Evolutionary conservation across 2,113 vertebrate species (phyloP), one percentile per base, ranked within the genome.

Genomic region (Oryzias celebensis): DNA sequence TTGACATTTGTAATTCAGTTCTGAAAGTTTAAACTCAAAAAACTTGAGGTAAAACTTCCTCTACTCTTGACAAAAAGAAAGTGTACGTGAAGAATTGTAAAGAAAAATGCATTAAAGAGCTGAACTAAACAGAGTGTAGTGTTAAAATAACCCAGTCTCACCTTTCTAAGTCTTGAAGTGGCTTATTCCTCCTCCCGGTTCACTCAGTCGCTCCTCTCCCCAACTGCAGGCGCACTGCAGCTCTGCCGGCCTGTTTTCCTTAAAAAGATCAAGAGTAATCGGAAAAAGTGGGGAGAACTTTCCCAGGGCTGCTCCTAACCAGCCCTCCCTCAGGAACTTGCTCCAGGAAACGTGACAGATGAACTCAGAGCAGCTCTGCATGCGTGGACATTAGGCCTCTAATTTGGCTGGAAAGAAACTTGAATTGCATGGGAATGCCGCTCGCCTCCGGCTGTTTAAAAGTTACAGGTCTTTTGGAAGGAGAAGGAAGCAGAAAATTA

Each of bases 311-410:
- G 62, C 49, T 47, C 16, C 43, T 36, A 36, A 15, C 26, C 50
- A 79, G 67, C 65, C 85, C 86, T 90, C 91, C 91, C 89, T 89
- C 91, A 88, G 90, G 90, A 90, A 88, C 84, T 64, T 4, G 4
- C 65, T 84, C 66, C 91, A 91, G 92, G 90, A 92, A 92, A 90
- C 85, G 87, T 88, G 82, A 88, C 72, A 90, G 85, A 83, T 82
- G 58, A 66, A 78, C 68, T 78, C 58, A 43, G 74, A 84, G 79
- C 71, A 66, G 72, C 51, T 66, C 67, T 75, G 52, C n/a, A 48
- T 20, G 55, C 54, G 47, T 36, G 5, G 58, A 62, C 31, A 28
- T 31, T 20, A 22, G 18, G 50, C 14, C 7, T 18, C 20, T 2
- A 47, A 64, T 4, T 51, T 52, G 43, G 18, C 15, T 52, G 43